phyloP scores from a whole-genome alignment of 2,888 invertebrate genomes.

The Calliscelio sp. region DNA sequence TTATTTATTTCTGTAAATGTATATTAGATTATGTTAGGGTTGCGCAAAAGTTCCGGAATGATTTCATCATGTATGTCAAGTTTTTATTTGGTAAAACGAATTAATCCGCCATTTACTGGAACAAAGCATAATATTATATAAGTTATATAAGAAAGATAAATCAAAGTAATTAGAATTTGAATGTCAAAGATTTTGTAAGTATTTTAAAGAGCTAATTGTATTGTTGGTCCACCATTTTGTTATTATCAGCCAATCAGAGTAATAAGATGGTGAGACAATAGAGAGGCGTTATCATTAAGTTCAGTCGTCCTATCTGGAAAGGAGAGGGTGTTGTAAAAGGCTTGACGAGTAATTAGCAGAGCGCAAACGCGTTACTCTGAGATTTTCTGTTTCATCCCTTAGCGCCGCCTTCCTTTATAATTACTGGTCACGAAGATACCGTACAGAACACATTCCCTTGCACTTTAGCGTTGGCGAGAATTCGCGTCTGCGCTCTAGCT shows the following conservation, averaged over 20 bases:
- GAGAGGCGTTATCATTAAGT: constrained; percentile 70
- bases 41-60: constrained; percentile 8
- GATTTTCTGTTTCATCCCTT: constrained; percentile 67
- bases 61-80: not conserved
- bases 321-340: constrained; percentile 72
- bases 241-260: constrained; percentile 41
- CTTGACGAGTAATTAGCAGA: constrained; percentile 84
- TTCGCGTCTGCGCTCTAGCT: constrained; percentile 74
- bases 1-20: constrained; percentile 20
- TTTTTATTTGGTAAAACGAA: too few species aligned
- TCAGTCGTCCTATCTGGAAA: constrained; percentile 58
- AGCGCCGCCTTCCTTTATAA: constrained; percentile 81
- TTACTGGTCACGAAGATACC: constrained; percentile 79
- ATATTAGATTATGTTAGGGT: constrained; percentile 38
- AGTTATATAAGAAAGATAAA: too few species aligned
- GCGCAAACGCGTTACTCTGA: constrained; percentile 81
- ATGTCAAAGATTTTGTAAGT: too few species aligned
- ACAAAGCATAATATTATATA: too few species aligned
- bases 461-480: constrained; percentile 76
- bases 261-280: constrained; percentile 56
- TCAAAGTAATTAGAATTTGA: too few species aligned
- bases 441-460: constrained; percentile 72
- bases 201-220: too few species aligned
- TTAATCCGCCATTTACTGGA: too few species aligned
- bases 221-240: constrained; percentile 14